Evolutionary conservation across 2,113 vertebrate species (phyloP).

Genomic region (Verasper variegatus): DNA sequence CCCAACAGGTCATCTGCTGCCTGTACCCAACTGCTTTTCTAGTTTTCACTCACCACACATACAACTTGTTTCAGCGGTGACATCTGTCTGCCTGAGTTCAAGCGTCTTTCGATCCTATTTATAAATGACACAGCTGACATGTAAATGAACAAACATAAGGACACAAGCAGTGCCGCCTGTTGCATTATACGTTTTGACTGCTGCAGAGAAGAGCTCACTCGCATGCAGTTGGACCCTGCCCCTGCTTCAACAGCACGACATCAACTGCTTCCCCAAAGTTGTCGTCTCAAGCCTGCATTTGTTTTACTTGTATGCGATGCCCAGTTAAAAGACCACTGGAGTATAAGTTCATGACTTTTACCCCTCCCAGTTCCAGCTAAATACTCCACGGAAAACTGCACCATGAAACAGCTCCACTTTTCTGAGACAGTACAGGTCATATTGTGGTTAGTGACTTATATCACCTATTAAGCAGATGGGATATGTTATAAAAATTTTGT

Average conservation of each 20-base stretch:
- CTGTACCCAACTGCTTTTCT: conserved; percentile 2
- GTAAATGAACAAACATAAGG: conserved; percentile 10
- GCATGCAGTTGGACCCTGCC: neutral
- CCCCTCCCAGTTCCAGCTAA: conserved; percentile 28
- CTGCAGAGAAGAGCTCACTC: neutral
- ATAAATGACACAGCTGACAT: conserved; percentile 31
- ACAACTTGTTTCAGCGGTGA: conserved; percentile 25
- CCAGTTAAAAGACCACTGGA: conserved; percentile 42
- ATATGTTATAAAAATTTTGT: conserved; percentile 78
- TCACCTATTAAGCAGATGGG: conserved; percentile 74
- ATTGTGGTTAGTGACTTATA: conserved; percentile 71
- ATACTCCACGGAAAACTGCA: conserved; percentile 14
- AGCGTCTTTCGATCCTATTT: conserved; percentile 17
- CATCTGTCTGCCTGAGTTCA: conserved; percentile 2
- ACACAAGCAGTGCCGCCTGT: neutral
- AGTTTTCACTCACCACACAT: neutral
- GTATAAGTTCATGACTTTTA: conserved; percentile 41
- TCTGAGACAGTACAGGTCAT: conserved; percentile 57
- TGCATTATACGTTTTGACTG: neutral
- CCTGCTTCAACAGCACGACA: neutral
- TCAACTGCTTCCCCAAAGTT: conserved; percentile 27
- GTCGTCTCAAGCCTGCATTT: conserved; percentile 33
- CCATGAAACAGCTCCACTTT: conserved; percentile 46
- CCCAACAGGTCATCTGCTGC: conserved; percentile 7
- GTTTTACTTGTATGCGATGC: conserved; percentile 34